Conservation (phyloP, 2,888 invertebrate species). For the Sinodicranocentrus sp. region DNA sequence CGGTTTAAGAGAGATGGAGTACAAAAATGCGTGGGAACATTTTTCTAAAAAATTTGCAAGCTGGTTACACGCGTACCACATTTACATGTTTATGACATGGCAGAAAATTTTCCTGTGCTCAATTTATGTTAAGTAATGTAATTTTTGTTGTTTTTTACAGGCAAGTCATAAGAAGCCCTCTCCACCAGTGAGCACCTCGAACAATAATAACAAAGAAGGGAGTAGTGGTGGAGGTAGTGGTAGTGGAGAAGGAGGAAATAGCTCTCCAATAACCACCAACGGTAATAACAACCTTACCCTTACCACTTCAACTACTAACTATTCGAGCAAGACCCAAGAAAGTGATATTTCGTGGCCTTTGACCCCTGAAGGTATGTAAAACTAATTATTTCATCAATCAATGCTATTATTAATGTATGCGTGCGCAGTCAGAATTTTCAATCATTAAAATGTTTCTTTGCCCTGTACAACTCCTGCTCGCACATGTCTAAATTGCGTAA, state of each 20-base stretch:
- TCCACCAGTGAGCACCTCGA: conserved; percentile 64
- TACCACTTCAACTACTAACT: conserved; percentile 65
- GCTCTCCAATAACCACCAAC: conserved; percentile 52
- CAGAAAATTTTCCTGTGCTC: too few relatives aligned
- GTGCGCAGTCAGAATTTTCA: too few relatives aligned
- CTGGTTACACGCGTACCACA: neutral
- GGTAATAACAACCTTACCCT: conserved; percentile 69
- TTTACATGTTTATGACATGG: neutral
- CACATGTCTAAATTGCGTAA: too few relatives aligned
- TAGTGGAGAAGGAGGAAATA: conserved; percentile 59
- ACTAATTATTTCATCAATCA: neutral
- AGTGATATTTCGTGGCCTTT: conserved; percentile 76
- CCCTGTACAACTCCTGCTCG: too few relatives aligned
- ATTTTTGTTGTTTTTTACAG: conserved; percentile 52
- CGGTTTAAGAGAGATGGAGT: conserved; percentile 61
- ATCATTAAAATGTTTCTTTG: too few relatives aligned
- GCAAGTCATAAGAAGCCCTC: conserved; percentile 73
- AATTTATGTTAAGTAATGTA: too few relatives aligned
- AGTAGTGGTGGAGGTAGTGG: conserved; percentile 60
- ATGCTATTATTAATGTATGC: too few relatives aligned
- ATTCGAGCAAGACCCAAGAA: conserved; percentile 71
- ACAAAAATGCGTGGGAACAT: conserved; percentile 63
- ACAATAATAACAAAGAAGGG: conserved; percentile 69
- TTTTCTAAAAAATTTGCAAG: conserved; percentile 10
- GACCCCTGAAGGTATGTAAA: conserved; percentile 74